Conservation (phyloP, 2,797 vertebrate species). For the Pseudochaenichthys georgianus region DNA sequence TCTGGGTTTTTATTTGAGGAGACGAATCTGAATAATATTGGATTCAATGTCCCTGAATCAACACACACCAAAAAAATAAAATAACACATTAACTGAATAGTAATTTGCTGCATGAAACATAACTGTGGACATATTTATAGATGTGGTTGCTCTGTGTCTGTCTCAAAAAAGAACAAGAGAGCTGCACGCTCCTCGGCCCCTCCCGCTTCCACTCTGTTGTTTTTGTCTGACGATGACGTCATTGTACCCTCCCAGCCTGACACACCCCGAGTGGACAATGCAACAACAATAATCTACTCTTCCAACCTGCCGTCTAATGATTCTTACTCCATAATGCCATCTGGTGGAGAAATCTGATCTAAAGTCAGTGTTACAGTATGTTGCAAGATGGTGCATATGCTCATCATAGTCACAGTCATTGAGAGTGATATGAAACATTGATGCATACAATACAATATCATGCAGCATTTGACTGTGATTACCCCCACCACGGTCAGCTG, state of each 20-base stretch:
- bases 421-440: background rate
- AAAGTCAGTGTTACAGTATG: background rate
- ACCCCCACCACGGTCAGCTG: no score
- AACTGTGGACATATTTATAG: background rate
- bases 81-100: no score
- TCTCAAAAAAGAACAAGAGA: background rate
- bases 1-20: background rate
- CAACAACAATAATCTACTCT: background rate
- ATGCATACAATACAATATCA: background rate
- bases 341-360: constrained; percentile 46
- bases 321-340: constrained; percentile 66
- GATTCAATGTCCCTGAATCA: background rate
- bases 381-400: background rate
- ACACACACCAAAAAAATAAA: background rate
- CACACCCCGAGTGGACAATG: background rate
- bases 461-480: background rate
- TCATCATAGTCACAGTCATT: background rate
- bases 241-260: background rate
- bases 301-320: background rate
- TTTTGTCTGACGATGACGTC: background rate
- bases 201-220: background rate
- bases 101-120: no score
- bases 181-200: background rate
- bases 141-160: background rate
- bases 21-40: background rate